phyloP scores from a whole-genome alignment of 2,888 invertebrate genomes.

The Papilio gigon region DNA sequence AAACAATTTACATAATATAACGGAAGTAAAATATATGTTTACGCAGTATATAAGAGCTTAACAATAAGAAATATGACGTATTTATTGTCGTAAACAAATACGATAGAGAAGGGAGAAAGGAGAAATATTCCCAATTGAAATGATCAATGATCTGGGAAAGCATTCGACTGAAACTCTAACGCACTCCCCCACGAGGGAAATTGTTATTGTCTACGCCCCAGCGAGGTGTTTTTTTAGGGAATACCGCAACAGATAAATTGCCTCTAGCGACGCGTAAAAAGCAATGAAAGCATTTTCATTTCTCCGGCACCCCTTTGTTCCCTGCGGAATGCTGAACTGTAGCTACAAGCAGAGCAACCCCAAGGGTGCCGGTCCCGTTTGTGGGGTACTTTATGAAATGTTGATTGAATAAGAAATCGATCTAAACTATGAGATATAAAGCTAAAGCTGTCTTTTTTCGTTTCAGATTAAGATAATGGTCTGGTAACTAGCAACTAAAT shows the following conservation, averaged over 20 bases:
- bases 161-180: slow-evolving; percentile 52
- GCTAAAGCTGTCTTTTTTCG: slow-evolving; percentile 3
- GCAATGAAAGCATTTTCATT: slow-evolving; percentile 81
- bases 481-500: not conserved
- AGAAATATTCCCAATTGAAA: slow-evolving; percentile 29
- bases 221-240: slow-evolving; percentile 58
- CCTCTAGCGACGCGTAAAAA: slow-evolving; percentile 79
- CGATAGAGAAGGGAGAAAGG: slow-evolving; percentile 13
- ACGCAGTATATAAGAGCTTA: not conserved
- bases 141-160: slow-evolving; percentile 42
- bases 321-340: slow-evolving; percentile 77
- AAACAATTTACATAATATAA: not conserved
- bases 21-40: not conserved
- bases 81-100: slow-evolving; percentile 24
- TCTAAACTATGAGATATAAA: slow-evolving; percentile 26
- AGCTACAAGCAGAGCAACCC: slow-evolving; percentile 73
- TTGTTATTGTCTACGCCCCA: slow-evolving; percentile 60
- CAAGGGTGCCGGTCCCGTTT: slow-evolving; percentile 59
- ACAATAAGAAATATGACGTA: slow-evolving; percentile 11
- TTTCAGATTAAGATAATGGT: not conserved
- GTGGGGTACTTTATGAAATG: slow-evolving; percentile 52
- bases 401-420: slow-evolving; percentile 42
- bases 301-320: slow-evolving; percentile 70
- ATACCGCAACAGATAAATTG: slow-evolving; percentile 77
- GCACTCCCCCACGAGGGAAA: slow-evolving; percentile 64